Base-by-base conservation (phyloP, 1,140 invertebrate genomes). In the Chlorops oryzae region DNA sequence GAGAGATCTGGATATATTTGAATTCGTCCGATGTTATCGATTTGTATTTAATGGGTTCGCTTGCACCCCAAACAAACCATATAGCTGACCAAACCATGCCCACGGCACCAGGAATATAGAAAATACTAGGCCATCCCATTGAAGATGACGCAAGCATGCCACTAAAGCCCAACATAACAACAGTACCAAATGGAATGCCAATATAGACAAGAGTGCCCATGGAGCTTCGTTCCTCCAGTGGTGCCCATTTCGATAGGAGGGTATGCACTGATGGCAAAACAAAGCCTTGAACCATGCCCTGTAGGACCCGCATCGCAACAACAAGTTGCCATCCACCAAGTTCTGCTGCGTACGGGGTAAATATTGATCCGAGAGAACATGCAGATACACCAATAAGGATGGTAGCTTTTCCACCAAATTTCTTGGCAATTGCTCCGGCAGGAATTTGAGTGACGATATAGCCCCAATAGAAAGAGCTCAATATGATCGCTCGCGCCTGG, bases 81-180 rank as follows among this genome's bases (percentile, higher is more conserved):
- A 80, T 15, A 0, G 79, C 51, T 3, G 78, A 76, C 79, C 85
- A 87, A 2, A 77, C 10, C 2, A 84, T 56, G 20, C 81, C 77
- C 0, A 82, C 48, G 2, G 63, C 74, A 27, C 89, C 90, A 59
- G 89, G 86, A 0, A 82, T 63, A 61, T 90, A 92, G 61, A 90
- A 92, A 2, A 87, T 81, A 27, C 81, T 75, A 0, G 86, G 86
- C 88, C 88, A 91, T 10, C 88, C 88, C 17, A 77, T 56, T 0
- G 54, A 45, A 1, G 83, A 81, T 3, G 74, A 77, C 3, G 85
- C 80, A 1, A 91, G 70, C 17, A 78, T 57, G 7, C 88, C 88
- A 24, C 80, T 81, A 5, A 63, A 37, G 71, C 89, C 78, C 13
- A 83, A 77, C 2, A 81, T 76, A 1, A 87, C 59, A 2, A 89